A percentile compares a stretch with the other conserved stretches of the same genome.
These are phyloP conservation scores for Plutomurus gul DNA, from an alignment of 1,140 invertebrate species.

Conservation along the genomic window DNA sequence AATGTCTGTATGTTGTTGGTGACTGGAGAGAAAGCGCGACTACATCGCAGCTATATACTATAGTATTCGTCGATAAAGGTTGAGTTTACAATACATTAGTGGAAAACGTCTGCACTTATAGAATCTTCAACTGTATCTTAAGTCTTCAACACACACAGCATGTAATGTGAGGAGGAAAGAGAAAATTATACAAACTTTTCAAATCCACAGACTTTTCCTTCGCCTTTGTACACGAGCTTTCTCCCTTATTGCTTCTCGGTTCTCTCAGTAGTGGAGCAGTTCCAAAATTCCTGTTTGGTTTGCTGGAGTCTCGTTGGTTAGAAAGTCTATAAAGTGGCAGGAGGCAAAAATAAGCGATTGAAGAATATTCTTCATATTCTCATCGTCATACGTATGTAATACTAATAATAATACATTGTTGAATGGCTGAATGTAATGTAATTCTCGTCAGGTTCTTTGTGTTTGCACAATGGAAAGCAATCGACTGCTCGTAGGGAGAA, in stretches of 20 bases:
- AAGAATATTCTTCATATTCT: background rate
- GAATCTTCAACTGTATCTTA: background rate
- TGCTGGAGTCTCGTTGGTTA: background rate
- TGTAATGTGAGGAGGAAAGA: background rate
- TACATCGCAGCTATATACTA: background rate
- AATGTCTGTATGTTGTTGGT: too few relatives aligned
- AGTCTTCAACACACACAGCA: conserved; percentile 7
- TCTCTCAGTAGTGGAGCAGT: background rate
- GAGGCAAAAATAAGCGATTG: conserved; percentile 6
- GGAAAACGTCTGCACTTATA: conserved; percentile 1
- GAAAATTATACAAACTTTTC: conserved; percentile 25
- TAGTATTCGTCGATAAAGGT: background rate
- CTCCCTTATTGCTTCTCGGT: conserved; percentile 11
- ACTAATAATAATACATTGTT: conserved; percentile 20
- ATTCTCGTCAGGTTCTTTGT: conserved; percentile 8
- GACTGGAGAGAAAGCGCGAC: too few relatives aligned
- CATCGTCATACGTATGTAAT: background rate
- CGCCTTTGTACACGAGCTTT: conserved; percentile 2
- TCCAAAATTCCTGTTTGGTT: background rate
- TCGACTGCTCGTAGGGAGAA: conserved; percentile 17
- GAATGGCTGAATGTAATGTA: conserved; percentile 12
- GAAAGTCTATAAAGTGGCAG: conserved; percentile 12
- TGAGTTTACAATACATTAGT: conserved; percentile 15
- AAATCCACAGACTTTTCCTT: conserved; percentile 22
- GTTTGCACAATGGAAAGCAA: conserved; percentile 23